phyloP scores from a whole-genome alignment of 2,797 vertebrate genomes.

The Scolopax bukidnonensis region DNA sequence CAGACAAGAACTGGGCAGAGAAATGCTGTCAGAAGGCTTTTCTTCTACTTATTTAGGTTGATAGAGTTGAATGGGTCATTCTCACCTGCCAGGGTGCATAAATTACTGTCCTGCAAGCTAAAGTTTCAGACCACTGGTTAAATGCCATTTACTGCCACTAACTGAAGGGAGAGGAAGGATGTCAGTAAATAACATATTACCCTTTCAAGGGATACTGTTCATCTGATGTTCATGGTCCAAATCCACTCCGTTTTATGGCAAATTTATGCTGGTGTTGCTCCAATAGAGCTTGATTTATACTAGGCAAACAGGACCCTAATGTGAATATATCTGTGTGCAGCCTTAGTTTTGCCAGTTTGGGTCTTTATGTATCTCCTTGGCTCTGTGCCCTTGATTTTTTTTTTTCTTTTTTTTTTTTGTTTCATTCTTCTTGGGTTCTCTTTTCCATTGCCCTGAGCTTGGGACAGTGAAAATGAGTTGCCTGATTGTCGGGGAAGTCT shows the following conservation, averaged over 20 bases:
- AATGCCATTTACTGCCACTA: not conserved
- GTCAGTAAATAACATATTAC: not conserved
- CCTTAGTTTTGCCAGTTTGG: not conserved
- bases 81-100: constrained; percentile 34
- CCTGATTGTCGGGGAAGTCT: not conserved
- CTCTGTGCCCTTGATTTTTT: not conserved
- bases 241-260: not conserved
- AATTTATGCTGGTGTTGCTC: not conserved
- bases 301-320: not conserved
- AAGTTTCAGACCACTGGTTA: not conserved
- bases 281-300: not conserved
- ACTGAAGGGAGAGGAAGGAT: not conserved
- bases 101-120: constrained; percentile 21
- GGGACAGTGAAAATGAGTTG: not conserved
- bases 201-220: not conserved
- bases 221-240: not conserved
- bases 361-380: not conserved
- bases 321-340: not conserved
- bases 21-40: not conserved
- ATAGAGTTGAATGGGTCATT: constrained; percentile 24
- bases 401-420: too few relatives aligned
- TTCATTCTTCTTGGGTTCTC: not conserved
- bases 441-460: not conserved
- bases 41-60: constrained; percentile 5
- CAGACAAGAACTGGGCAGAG: not conserved